Evolutionary conservation across 2,888 invertebrate species (phyloP).

Genomic region (Ichneumon xanthorius): DNA sequence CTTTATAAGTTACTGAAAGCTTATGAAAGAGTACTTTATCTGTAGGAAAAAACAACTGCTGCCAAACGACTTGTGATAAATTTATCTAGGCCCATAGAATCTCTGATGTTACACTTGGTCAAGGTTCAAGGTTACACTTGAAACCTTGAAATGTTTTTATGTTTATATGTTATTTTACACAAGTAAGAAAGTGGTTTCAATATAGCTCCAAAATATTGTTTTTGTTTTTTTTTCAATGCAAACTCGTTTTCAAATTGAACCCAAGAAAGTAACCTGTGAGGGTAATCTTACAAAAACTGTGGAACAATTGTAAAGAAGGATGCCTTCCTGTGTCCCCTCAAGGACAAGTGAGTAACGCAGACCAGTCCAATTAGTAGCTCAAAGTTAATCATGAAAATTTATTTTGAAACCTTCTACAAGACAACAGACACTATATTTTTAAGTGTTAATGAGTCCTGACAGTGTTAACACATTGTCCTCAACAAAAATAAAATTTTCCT

Average conservation of each 20-base stretch:
- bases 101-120: background rate
- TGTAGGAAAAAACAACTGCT: background rate
- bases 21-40: background rate
- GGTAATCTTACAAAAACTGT: background rate
- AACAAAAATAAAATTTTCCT: background rate
- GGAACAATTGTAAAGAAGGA: background rate
- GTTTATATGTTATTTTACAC: background rate
- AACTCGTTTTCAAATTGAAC: background rate
- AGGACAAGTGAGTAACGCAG: background rate
- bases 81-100: background rate
- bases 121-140: background rate
- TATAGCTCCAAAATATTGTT: background rate
- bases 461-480: background rate
- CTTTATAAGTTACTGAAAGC: background rate
- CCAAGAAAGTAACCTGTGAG: background rate
- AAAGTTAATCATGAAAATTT: constrained; percentile 2
- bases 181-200: background rate
- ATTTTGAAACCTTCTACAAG: background rate
- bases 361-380: background rate
- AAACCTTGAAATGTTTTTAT: background rate
- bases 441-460: background rate
- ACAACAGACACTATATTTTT: constrained; percentile 4
- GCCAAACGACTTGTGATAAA: background rate
- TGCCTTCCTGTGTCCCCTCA: background rate
- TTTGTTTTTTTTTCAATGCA: background rate